Evolutionary conservation across 2,113 vertebrate genomes (phyloP).

Genomic region (Apaloderma vittatum): DNA sequence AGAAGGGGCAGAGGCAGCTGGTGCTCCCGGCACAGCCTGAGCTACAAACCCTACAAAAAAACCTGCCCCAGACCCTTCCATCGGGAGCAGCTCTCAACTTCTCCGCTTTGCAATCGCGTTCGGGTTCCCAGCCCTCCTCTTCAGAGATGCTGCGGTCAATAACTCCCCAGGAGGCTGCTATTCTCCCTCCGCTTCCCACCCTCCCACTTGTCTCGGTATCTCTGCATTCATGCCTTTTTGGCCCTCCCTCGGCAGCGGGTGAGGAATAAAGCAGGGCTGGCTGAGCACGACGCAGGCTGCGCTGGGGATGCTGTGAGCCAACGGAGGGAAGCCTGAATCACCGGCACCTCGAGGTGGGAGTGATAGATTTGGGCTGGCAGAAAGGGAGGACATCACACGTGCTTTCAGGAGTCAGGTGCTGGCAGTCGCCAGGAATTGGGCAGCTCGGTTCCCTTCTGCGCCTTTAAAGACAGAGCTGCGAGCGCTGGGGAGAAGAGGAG

Average conservation of each 20-base stretch:
- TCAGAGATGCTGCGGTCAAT: slow-evolving; percentile 14
- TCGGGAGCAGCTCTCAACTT: neutral
- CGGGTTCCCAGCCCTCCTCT: neutral
- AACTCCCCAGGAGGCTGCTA: slow-evolving; percentile 39
- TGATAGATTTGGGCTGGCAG: slow-evolving; percentile 13
- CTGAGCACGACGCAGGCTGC: slow-evolving; percentile 34
- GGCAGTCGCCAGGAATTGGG: neutral
- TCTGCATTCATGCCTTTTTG: slow-evolving; percentile 36
- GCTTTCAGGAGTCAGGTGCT: slow-evolving; percentile 14
- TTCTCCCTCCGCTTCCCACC: slow-evolving; percentile 48
- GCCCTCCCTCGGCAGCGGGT: slow-evolving; percentile 48
- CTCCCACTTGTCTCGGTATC: slow-evolving; percentile 49
- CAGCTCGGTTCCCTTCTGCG: neutral
- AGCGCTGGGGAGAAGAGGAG: slow-evolving; percentile 13
- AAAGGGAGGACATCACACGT: slow-evolving; percentile 3
- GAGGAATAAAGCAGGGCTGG: slow-evolving; percentile 41
- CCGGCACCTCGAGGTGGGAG: slow-evolving; percentile 48
- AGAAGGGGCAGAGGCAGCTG: neutral
- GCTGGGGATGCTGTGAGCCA: slow-evolving; percentile 9
- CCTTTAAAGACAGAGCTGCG: neutral
- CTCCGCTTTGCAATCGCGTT: fast-evolving
- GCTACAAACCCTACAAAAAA: neutral
- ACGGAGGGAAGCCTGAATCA: slow-evolving; percentile 27
- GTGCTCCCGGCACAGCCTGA: neutral
- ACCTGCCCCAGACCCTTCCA: neutral